These are phyloP conservation scores for Eupleurogrammus muticus DNA, from an alignment of 2,797 vertebrate species.

Conservation along the genomic window DNA sequence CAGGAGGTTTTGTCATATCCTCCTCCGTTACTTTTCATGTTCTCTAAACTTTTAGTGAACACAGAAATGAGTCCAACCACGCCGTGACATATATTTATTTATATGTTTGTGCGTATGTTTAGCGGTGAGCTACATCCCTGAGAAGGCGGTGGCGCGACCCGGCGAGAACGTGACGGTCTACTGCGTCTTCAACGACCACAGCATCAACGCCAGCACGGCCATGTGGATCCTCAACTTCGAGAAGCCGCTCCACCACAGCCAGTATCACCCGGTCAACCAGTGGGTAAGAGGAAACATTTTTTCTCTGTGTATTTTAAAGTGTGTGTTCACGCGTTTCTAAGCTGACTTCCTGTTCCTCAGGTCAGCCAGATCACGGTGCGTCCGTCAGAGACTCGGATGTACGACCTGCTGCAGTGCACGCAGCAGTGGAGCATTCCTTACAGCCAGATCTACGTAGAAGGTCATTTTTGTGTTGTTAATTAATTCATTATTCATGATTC, in stretches of 20 bases:
- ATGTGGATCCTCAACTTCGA: constrained; percentile 88
- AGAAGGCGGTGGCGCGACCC: constrained; percentile 81
- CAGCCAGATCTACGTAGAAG: constrained; percentile 90
- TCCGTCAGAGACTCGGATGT: constrained; percentile 83
- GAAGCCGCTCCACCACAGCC: constrained; percentile 81
- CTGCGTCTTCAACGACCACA: constrained; percentile 87
- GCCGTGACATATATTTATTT: not conserved
- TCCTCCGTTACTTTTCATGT: constrained; percentile 1
- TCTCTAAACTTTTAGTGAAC: not conserved
- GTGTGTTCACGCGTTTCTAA: not conserved
- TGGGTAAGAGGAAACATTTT: constrained; percentile 66
- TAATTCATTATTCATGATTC: too few species aligned
- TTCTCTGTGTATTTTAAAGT: too few species aligned
- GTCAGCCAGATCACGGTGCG: constrained; percentile 89
- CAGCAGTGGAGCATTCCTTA: constrained; percentile 85
- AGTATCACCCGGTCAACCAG: constrained; percentile 83
- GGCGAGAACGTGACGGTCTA: constrained; percentile 89
- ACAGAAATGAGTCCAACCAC: not conserved
- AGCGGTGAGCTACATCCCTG: constrained; percentile 90
- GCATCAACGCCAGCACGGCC: constrained; percentile 79
- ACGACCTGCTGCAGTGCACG: constrained; percentile 89
- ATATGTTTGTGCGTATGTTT: constrained; percentile 37
- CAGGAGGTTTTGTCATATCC: constrained; percentile 14
- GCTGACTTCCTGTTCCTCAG: constrained; percentile 24
- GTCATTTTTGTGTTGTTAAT: constrained; percentile 83